These are phyloP conservation scores for Tyrannus savana DNA, from an alignment of 2,113 vertebrate genomes.

Conservation along the genomic window DNA sequence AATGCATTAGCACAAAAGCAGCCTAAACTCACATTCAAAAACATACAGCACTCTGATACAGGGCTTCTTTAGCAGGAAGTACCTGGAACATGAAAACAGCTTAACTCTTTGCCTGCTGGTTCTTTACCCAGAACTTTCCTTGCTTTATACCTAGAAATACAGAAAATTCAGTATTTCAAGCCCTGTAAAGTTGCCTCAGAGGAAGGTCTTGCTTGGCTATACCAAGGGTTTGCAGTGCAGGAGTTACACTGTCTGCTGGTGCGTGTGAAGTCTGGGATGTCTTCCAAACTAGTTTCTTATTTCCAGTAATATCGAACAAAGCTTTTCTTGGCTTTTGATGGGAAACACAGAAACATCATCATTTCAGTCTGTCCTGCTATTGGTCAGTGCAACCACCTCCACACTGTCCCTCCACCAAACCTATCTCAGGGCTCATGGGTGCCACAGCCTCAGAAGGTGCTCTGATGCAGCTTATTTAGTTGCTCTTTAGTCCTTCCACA, in stretches of 20 bases:
- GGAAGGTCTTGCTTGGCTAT: neutral
- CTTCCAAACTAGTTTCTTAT: neutral
- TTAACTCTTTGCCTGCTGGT: conserved; percentile 11
- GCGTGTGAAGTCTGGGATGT: rapidly evolving
- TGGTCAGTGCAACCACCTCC: neutral
- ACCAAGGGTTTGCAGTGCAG: neutral
- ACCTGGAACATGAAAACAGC: neutral
- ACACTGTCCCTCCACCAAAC: neutral
- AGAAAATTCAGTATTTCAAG: neutral
- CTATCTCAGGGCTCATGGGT: neutral
- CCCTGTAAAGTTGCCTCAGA: neutral
- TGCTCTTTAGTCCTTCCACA: neutral
- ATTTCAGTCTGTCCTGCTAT: rapidly evolving
- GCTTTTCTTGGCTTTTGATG: neutral
- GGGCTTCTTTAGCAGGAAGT: neutral
- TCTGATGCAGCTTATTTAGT: neutral
- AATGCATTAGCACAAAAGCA: conserved; percentile 51
- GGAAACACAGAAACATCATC: rapidly evolving
- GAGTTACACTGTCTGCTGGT: neutral
- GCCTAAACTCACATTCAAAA: conserved; percentile 14
- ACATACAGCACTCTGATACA: neutral
- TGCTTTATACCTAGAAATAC: neutral
- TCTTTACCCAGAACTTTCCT: neutral
- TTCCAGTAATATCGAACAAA: neutral
- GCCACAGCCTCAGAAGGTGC: neutral